Evolutionary conservation across 1,140 invertebrate species (phyloP).

Genomic region (Lycorma delicatula): DNA sequence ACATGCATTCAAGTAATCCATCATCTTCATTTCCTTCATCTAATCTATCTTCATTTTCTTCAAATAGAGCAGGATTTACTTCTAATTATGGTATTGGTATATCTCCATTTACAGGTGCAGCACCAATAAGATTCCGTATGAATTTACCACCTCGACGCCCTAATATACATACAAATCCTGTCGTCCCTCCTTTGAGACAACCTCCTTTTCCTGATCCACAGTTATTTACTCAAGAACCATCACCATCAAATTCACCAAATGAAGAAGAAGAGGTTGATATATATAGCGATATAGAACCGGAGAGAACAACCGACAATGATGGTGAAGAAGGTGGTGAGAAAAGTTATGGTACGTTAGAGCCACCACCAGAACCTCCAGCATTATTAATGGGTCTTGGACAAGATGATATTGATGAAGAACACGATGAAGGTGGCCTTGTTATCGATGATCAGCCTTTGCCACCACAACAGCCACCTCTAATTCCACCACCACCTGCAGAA

Average conservation of each 20-base stretch:
- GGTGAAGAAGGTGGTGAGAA: conserved; percentile 13
- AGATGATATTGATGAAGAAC: conserved; percentile 41
- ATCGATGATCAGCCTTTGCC: conserved; percentile 43
- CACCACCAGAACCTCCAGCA: conserved; percentile 48
- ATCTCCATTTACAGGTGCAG: conserved; percentile 1
- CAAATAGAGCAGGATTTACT: background rate
- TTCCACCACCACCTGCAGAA: conserved; percentile 13
- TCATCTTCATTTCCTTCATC: conserved; percentile 7
- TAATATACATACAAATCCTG: no score
- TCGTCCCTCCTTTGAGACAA: background rate
- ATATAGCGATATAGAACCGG: conserved; percentile 47
- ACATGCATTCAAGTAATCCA: background rate
- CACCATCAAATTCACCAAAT: conserved; percentile 18
- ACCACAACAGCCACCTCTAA: conserved; percentile 18
- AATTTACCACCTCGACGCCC: conserved; percentile 6
- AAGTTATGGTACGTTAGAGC: conserved; percentile 26
- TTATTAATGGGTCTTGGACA: conserved; percentile 35
- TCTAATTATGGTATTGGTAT: conserved; percentile 5
- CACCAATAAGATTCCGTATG: conserved; percentile 17
- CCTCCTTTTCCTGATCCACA: background rate
- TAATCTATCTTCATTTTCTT: background rate
- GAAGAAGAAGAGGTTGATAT: conserved; percentile 40
- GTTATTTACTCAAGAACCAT: background rate
- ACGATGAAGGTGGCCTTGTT: conserved; percentile 53
- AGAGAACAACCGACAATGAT: conserved; percentile 28